These are phyloP conservation scores for Taenaris catops DNA, from an alignment of 2,888 invertebrate genomes.

Conservation along the genomic window DNA sequence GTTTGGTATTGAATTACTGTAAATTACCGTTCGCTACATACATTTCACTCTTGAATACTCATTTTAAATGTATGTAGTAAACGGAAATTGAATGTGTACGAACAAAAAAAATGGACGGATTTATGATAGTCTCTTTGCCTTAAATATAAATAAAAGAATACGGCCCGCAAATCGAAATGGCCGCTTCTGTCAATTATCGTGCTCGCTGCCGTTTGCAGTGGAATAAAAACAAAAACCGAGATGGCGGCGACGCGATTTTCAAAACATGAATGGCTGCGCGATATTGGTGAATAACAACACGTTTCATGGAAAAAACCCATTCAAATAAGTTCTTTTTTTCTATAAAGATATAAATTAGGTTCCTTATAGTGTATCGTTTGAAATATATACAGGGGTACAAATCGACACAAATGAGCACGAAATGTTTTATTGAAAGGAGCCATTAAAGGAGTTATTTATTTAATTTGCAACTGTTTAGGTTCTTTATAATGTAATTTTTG, in stretches of 20 bases:
- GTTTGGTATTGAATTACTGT: too few relatives aligned
- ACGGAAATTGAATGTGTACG: too few relatives aligned
- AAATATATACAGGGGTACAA: too few relatives aligned
- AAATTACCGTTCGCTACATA: too few relatives aligned
- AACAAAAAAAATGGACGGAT: too few relatives aligned
- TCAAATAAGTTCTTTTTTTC: conserved; percentile 1
- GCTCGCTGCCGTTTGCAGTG: conserved; percentile 4
- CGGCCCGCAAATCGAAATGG: conserved; percentile 10
- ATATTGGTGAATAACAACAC: conserved; percentile 4
- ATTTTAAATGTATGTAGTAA: too few relatives aligned
- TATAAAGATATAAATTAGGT: background rate
- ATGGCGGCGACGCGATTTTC: conserved; percentile 6
- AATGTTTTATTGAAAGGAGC: too few relatives aligned
- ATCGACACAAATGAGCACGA: too few relatives aligned
- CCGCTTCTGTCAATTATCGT: conserved; percentile 15
- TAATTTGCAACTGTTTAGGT: too few relatives aligned
- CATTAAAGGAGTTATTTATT: too few relatives aligned
- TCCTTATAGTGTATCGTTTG: background rate
- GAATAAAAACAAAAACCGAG: conserved; percentile 8
- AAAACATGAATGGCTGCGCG: conserved; percentile 4
- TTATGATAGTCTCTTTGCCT: background rate
- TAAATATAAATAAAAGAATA: conserved; percentile 1
- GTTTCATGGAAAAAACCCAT: conserved; percentile 6
- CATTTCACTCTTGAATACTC: too few relatives aligned
- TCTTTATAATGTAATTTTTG: too few relatives aligned